Percentiles rank a stretch among this genome's conserved stretches.
phyloP scores from a whole-genome alignment of 2,797 vertebrate genomes.

The Fistularia tabacaria region DNA sequence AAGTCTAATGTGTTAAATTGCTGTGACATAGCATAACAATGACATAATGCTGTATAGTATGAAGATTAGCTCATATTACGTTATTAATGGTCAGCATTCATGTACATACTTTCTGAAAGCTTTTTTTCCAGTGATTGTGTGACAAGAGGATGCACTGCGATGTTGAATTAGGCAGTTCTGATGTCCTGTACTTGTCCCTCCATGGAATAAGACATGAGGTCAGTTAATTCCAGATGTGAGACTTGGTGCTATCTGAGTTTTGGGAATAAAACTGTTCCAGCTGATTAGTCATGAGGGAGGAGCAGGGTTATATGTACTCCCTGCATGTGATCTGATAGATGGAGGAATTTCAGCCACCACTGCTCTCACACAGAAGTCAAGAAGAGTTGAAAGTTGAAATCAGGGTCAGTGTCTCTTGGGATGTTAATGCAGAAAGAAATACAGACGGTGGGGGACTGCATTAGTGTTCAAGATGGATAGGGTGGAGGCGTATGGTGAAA shows the following conservation, averaged over 20 bases:
- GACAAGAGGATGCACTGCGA: background rate
- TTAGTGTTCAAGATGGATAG: slow-evolving; percentile 1
- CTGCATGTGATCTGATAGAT: slow-evolving; percentile 61
- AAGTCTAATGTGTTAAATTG: too few relatives aligned
- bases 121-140: too few relatives aligned
- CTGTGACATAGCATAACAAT: too few relatives aligned
- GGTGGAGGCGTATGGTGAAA: background rate
- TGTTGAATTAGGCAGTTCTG: background rate
- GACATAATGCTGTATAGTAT: too few relatives aligned
- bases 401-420: slow-evolving; percentile 42
- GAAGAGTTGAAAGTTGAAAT: slow-evolving; percentile 62
- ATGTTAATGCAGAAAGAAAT: slow-evolving; percentile 16
- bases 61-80: too few relatives aligned
- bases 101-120: too few relatives aligned
- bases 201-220: background rate
- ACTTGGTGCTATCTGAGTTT: slow-evolving; percentile 15
- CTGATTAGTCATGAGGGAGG: slow-evolving; percentile 58
- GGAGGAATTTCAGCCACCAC: slow-evolving; percentile 27
- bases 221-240: slow-evolving; percentile 9
- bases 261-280: slow-evolving; percentile 41
- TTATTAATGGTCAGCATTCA: too few relatives aligned
- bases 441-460: background rate
- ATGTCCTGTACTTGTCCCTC: background rate
- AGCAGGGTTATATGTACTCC: slow-evolving; percentile 31
- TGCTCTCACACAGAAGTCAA: slow-evolving; percentile 38